These are phyloP conservation scores for Triops longicaudatus DNA, from an alignment of 1,140 invertebrate genomes.

Conservation along the genomic window DNA sequence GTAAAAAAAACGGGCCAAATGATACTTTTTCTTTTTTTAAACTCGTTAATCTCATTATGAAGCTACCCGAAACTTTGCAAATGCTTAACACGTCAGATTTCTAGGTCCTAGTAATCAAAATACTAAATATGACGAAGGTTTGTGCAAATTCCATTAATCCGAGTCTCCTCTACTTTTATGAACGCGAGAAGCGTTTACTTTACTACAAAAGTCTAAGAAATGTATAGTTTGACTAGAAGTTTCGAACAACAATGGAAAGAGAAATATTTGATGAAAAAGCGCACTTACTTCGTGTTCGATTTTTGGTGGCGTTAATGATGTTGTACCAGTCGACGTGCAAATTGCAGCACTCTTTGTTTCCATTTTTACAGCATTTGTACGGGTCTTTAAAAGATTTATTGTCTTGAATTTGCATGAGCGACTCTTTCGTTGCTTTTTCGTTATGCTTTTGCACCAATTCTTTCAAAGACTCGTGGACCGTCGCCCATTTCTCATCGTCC, in stretches of 20 bases:
- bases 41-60: no score
- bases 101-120: no score
- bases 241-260: neutral
- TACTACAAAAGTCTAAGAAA: no score
- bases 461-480: conserved; percentile 64
- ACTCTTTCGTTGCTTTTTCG: conserved; percentile 57
- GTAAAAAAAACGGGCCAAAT: no score
- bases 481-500: conserved; percentile 54
- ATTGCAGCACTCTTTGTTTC: conserved; percentile 59
- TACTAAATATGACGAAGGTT: no score
- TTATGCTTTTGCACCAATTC: conserved; percentile 61
- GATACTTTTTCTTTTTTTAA: no score
- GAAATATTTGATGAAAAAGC: neutral
- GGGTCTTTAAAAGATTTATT: conserved; percentile 50
- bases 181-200: no score
- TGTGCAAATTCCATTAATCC: no score
- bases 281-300: conserved; percentile 73
- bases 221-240: no score
- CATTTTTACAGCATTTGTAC: conserved; percentile 63
- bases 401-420: conserved; percentile 17
- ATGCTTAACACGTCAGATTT: no score
- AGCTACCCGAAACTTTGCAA: no score
- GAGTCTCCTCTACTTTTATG: no score
- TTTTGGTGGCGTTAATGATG: conserved; percentile 78
- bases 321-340: conserved; percentile 61